Conservation (phyloP, 2,888 invertebrate species). For the Polydrusus cervinus region DNA sequence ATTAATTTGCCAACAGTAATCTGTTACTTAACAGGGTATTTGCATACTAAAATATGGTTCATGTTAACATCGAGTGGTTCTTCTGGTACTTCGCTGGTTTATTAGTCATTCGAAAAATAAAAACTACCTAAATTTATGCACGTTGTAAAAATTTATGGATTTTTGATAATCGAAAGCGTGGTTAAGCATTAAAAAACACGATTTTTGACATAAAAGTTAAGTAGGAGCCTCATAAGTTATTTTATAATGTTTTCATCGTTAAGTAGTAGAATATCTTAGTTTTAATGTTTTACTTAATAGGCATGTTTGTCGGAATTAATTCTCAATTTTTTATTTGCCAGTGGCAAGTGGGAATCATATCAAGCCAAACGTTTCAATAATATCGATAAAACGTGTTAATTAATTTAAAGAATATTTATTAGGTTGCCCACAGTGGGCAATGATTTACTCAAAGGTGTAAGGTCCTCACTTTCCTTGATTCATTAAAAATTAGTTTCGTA, state of each 20-base stretch:
- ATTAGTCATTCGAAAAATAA: constrained; percentile 5
- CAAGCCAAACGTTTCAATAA: too few relatives aligned
- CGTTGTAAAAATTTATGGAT: neutral
- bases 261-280: too few relatives aligned
- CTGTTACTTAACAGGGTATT: constrained; percentile 21
- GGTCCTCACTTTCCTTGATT: too few relatives aligned
- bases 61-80: constrained; percentile 4
- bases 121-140: neutral
- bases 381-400: too few relatives aligned
- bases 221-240: neutral
- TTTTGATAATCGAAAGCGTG: neutral
- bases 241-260: neutral
- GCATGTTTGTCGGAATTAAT: too few relatives aligned
- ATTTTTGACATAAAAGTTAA: neutral
- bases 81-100: neutral
- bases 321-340: too few relatives aligned
- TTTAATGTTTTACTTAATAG: too few relatives aligned
- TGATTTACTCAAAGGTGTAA: too few relatives aligned
- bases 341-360: neutral
- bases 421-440: too few relatives aligned
- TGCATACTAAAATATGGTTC: constrained; percentile 24
- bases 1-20: constrained; percentile 19
- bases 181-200: neutral
- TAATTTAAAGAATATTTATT: too few relatives aligned
- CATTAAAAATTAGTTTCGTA: too few relatives aligned